Conservation (phyloP, 92 coral and sea anemone genomes). For the Zoanthus sociatus region DNA sequence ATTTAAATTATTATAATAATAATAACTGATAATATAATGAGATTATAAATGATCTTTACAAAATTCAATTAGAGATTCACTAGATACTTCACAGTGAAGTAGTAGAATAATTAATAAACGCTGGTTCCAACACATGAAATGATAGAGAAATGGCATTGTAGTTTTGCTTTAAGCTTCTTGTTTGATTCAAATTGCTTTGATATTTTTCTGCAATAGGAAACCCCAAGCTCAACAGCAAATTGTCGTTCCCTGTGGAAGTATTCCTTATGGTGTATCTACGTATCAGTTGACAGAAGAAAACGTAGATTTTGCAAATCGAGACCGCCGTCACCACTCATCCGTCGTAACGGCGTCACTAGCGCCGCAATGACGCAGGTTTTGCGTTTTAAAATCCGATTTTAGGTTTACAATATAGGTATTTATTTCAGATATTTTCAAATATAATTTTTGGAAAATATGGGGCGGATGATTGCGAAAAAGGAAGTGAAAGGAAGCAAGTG, state of each 20-base stretch:
- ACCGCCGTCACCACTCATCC: constrained; percentile 96
- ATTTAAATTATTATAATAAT: too few relatives aligned
- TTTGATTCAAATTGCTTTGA: neutral
- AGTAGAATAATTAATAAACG: too few relatives aligned
- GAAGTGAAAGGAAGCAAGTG: neutral
- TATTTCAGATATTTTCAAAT: neutral
- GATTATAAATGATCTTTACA: too few relatives aligned
- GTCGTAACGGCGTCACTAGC: constrained; percentile 81
- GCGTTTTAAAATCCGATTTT: neutral
- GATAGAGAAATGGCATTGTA: too few relatives aligned
- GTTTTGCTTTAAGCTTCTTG: too few relatives aligned
- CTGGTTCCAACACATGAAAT: too few relatives aligned
- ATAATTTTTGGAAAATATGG: neutral
- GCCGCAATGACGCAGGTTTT: constrained; percentile 60
- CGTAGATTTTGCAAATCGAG: constrained; percentile 96
- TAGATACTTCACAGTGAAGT: too few relatives aligned
- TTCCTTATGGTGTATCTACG: constrained; percentile 92
- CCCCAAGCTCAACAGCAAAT: constrained; percentile 85
- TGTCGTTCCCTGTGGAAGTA: constrained; percentile 80
- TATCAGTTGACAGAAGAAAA: constrained; percentile 98
- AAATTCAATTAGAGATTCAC: too few relatives aligned
- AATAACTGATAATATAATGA: too few relatives aligned
- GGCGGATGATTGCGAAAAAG: neutral
- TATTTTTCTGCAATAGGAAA: constrained; percentile 59
- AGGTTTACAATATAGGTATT: neutral